These are phyloP conservation scores for Drosophila insularis DNA, from an alignment of 1,140 invertebrate genomes.

Conservation along the genomic window DNA sequence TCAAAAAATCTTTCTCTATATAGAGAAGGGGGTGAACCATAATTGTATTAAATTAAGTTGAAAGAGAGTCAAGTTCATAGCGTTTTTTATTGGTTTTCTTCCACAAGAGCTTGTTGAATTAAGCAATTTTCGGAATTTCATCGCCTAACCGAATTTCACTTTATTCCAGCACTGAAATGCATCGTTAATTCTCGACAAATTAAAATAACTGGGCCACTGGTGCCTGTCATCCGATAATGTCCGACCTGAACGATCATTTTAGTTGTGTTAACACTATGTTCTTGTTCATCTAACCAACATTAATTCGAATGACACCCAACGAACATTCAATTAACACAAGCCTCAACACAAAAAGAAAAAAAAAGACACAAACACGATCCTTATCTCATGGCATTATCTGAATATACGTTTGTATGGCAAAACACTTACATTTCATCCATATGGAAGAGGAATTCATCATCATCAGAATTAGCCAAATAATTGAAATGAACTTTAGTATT, in stretches of 20 bases:
- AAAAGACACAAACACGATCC: conserved; percentile 19
- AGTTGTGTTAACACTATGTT: conserved; percentile 34
- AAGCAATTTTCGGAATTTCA: no score
- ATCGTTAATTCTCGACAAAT: conserved; percentile 59
- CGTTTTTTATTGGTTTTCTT: no score
- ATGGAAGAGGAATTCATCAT: not conserved
- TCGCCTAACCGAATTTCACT: not conserved
- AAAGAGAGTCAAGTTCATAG: no score
- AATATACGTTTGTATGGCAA: not conserved
- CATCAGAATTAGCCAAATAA: not conserved
- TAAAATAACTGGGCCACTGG: conserved; percentile 79
- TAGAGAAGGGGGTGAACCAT: no score
- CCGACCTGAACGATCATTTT: conserved; percentile 23
- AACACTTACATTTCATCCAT: conserved; percentile 22
- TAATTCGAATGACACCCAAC: conserved; percentile 29
- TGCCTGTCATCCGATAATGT: conserved; percentile 59
- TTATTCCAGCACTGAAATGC: conserved; percentile 37
- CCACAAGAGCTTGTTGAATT: no score
- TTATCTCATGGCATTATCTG: conserved; percentile 44
- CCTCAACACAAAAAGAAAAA: conserved; percentile 3
- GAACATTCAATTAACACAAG: not conserved
- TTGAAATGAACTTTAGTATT: not conserved
- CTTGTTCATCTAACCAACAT: conserved; percentile 57
- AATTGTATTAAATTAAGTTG: no score
- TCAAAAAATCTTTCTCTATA: no score